Conservation (phyloP, 2,113 vertebrate genomes). For the Pipra filicauda region DNA sequence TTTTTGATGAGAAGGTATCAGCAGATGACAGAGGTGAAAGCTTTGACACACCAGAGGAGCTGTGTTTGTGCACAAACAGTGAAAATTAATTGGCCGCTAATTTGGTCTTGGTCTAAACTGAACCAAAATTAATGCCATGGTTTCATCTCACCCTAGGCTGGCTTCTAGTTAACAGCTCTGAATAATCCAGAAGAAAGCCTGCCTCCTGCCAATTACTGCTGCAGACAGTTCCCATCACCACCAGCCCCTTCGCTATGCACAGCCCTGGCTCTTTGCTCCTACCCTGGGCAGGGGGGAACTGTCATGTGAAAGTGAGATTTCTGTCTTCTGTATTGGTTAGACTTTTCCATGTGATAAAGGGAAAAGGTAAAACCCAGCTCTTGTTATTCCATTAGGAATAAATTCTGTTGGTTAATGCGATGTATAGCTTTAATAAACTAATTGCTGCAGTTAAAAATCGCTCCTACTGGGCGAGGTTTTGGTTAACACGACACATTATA, state of each 20-base stretch:
- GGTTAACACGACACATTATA: neutral
- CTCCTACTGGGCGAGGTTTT: neutral
- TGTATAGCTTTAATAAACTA: neutral
- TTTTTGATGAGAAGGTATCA: neutral
- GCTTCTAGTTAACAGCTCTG: neutral
- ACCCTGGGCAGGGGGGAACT: neutral
- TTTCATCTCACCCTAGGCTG: neutral
- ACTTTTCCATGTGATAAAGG: neutral
- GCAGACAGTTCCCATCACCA: neutral
- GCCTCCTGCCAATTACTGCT: neutral
- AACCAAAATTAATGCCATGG: neutral
- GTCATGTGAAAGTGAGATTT: neutral
- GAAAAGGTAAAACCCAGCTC: neutral
- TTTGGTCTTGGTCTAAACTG: neutral
- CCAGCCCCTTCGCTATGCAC: neutral
- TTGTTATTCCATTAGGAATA: neutral
- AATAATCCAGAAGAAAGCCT: neutral
- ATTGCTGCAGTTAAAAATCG: neutral
- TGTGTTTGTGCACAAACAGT: neutral
- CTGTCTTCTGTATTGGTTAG: neutral
- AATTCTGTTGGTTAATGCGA: neutral
- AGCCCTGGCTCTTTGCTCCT: accelerated
- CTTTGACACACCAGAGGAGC: neutral
- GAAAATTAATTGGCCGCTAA: neutral
- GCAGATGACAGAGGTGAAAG: neutral